Percentiles rank a stretch among this genome's conserved stretches.
Conservation (phyloP, 2,113 vertebrate species). For the Lophochroa leadbeateri region DNA sequence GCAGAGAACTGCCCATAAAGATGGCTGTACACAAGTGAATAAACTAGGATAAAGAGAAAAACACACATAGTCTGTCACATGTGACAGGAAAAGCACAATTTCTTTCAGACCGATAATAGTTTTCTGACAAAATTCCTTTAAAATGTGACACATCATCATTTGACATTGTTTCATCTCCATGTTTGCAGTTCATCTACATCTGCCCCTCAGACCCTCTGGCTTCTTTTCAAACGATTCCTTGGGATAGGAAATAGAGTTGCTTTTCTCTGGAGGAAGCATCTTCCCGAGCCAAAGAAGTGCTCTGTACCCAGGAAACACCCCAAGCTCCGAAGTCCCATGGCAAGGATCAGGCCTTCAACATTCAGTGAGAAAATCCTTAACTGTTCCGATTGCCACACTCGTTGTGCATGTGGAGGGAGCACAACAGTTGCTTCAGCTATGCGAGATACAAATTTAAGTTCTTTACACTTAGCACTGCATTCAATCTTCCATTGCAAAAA, state of each 20-base stretch:
- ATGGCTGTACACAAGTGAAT: neutral
- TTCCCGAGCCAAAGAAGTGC: neutral
- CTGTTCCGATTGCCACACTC: neutral
- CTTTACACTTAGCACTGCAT: neutral
- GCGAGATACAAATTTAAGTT: rapidly evolving
- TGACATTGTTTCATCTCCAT: neutral
- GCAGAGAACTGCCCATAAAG: neutral
- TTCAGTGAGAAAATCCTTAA: neutral
- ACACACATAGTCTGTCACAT: neutral
- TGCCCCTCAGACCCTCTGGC: neutral
- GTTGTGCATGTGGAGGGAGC: rapidly evolving
- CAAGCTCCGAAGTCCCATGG: rapidly evolving
- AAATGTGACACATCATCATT: neutral
- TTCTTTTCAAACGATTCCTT: neutral
- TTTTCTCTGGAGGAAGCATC: neutral
- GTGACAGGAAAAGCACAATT: neutral
- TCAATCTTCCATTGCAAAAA: neutral
- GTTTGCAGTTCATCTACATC: neutral
- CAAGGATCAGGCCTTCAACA: neutral
- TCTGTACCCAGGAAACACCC: neutral
- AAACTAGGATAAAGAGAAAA: neutral
- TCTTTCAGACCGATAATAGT: neutral
- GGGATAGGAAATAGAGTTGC: neutral
- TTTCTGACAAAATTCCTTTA: neutral
- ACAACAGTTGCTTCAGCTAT: neutral